These are phyloP conservation scores for Toxotes jaculatrix DNA, from an alignment of 2,113 vertebrate genomes.

Conservation along the genomic window DNA sequence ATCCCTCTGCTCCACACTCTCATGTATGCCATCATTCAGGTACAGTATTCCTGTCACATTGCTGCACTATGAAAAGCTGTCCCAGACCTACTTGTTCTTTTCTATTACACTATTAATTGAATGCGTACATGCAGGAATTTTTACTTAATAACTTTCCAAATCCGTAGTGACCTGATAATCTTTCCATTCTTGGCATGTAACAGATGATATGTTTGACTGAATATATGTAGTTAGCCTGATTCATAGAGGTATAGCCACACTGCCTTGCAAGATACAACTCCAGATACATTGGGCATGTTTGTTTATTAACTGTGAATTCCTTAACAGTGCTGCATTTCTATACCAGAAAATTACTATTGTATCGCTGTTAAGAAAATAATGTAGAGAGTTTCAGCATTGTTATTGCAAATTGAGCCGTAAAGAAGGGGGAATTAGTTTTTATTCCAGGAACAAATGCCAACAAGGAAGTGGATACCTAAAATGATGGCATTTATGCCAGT, in stretches of 20 bases:
- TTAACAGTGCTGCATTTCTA: background rate
- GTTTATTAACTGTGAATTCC: background rate
- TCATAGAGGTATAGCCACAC: background rate
- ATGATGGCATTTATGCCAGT: background rate
- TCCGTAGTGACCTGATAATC: too few relatives aligned
- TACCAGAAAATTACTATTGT: background rate
- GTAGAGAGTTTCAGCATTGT: background rate
- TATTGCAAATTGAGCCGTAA: too few relatives aligned
- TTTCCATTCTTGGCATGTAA: background rate
- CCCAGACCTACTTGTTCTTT: background rate
- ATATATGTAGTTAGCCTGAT: background rate
- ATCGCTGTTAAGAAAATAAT: background rate
- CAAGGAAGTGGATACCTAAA: conserved; percentile 18
- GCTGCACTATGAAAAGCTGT: background rate
- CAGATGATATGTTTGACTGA: background rate
- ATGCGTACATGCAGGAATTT: background rate
- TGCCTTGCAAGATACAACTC: background rate
- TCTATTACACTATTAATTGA: background rate
- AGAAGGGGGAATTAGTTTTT: background rate
- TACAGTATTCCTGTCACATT: background rate
- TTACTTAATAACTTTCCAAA: background rate
- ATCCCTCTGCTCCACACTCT: conserved; percentile 94
- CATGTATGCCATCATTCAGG: conserved; percentile 93
- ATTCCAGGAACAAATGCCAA: conserved; percentile 4
- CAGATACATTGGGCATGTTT: background rate